Base-by-base conservation (phyloP, 1,140 invertebrate genomes). In the Ostrea edulis region DNA sequence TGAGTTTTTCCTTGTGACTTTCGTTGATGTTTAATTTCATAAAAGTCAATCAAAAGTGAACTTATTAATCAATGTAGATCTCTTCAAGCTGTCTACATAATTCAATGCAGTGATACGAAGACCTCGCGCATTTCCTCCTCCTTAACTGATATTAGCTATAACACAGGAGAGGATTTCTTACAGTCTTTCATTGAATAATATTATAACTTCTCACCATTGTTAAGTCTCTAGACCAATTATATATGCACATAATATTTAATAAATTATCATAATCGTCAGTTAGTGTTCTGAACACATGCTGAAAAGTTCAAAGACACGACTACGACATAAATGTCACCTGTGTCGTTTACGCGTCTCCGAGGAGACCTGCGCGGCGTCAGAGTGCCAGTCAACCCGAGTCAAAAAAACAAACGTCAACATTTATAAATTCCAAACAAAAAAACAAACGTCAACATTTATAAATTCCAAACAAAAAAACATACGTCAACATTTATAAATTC, bases 231-330 rank as follows among this genome's bases (percentile, higher is more conserved):
- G 35, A 77, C 35, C 25, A 77, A 77, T 77, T 77, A 77, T 77
- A 77, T 77, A 77, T 77, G 68, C 25, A 77, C 68, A 77, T 77
- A 77, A 77, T 77, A 77, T 77, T 77, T 77, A 77, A 77, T 77
- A 77, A 77, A 77, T 77, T 77, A 77, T 77, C 68, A 77, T 77
- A 77, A 29, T 77, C 68, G 8, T 14, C 25, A 25, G 22, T 77
- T 12, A 77, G 29, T 35, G 29, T 77, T 22, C 12, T 22, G 25
- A 77, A 29, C 29, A 35, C 29, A 29, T 29, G 29, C 25, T 25
- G 12, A 25, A 35, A n/a, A 77, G 68, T 77, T 77, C 22, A 77
- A 77, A 77, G 68, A 77, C 68, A 12, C 14, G 12, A 9, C 25
- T 12, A 25, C 14, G 25, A 9, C 14, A 77, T 77, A 77, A 77